These are phyloP conservation scores for Liposcelis brunnea DNA, from an alignment of 2,888 invertebrate species.

Conservation along the genomic window DNA sequence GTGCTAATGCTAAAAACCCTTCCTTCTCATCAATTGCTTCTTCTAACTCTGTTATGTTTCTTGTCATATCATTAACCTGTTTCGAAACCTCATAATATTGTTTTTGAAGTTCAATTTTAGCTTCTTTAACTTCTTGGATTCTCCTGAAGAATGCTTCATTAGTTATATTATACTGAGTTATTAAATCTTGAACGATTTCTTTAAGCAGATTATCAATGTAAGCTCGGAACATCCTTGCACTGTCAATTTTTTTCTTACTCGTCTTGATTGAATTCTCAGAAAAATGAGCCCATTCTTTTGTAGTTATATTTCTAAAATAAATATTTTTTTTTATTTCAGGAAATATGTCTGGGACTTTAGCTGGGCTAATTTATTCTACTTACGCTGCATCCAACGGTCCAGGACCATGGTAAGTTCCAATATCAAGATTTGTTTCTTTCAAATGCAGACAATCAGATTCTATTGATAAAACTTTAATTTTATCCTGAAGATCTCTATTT, in stretches of 20 bases:
- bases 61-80: slow-evolving; percentile 57
- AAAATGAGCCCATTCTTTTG: slow-evolving; percentile 57
- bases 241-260: slow-evolving; percentile 58
- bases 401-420: slow-evolving; percentile 51
- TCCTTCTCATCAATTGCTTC: slow-evolving; percentile 71
- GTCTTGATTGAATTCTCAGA: slow-evolving; percentile 52
- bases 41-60: slow-evolving; percentile 55
- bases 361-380: slow-evolving; percentile 16
- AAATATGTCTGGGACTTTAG: not conserved
- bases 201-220: slow-evolving; percentile 65
- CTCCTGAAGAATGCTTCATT: slow-evolving; percentile 60
- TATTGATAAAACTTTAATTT: slow-evolving; percentile 58
- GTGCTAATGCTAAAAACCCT: slow-evolving; percentile 61
- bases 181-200: slow-evolving; percentile 65
- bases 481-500: slow-evolving; percentile 70
- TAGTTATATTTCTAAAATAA: slow-evolving; percentile 35
- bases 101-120: slow-evolving; percentile 64
- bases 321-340: slow-evolving; percentile 2
- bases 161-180: slow-evolving; percentile 53
- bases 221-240: slow-evolving; percentile 51
- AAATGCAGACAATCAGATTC: slow-evolving; percentile 54
- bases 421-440: slow-evolving; percentile 48
- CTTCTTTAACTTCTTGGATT: slow-evolving; percentile 58
- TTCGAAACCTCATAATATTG: slow-evolving; percentile 58
- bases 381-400: slow-evolving; percentile 43